Base-by-base conservation (phyloP, 2,888 invertebrate species). In the Apocheima hispidaria region DNA sequence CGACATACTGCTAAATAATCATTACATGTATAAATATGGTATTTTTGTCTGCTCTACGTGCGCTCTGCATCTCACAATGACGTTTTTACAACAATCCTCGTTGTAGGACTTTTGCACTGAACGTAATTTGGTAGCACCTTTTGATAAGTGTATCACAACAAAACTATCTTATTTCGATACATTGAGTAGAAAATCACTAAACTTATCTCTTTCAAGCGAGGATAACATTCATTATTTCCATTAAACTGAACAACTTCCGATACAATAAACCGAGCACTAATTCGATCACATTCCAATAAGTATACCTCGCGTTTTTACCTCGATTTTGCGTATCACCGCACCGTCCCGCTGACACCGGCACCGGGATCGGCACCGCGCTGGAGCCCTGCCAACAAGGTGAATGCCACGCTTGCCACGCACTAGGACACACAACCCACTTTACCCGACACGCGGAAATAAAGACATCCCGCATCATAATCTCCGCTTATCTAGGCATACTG, bases 321-420 rank as follows among this genome's bases (percentile, higher is more conserved):
- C 35, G 43, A 54, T 54, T 60, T 60, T 54, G 49, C 54, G 60
- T 60, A 43, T 54, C 49, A 51, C 52, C 50, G 50, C 49, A 51
- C 52, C 50, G 50, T 30, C 38, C 21, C 51, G 54, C 30, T 73
- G 70, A 73, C 65, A 75, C 72, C 40, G 40, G 20, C 36, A 10
- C 10, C 38, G 69, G 50, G 51, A 61, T 71, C 78, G 76, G 70
- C 65, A 65, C 70, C 51, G 68, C n/a, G 58, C 74, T 91, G 92
- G 91, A 88, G 68, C 48, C 44, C 68, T 68, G 90, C 92, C 92
- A 92, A 92, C 92, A 91, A 92, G 92, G 92, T 92, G 92, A 92
- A 92, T 92, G 92, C 92, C 92, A 92, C 90, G 83, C 81, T 54
- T 43, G 69, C 83, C 84, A 83, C 88, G 84, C 86, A 83, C 78